Percentiles rank a stretch among this genome's conserved stretches.
These are phyloP conservation scores for Pterocles burchelli DNA, from an alignment of 2,113 vertebrate genomes.

Conservation along the genomic window DNA sequence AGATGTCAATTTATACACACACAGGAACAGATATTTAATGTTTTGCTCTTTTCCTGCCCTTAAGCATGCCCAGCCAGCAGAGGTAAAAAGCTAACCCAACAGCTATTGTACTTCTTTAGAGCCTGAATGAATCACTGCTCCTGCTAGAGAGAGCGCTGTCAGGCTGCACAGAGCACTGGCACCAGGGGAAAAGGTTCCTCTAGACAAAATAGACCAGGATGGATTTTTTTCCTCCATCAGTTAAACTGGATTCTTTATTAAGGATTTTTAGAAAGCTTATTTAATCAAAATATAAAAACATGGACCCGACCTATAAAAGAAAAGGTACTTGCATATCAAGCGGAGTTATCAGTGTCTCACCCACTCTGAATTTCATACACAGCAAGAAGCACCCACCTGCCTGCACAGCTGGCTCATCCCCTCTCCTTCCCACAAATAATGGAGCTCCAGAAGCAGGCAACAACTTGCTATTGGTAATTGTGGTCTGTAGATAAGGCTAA, in stretches of 20 bases:
- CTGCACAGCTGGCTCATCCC: background rate
- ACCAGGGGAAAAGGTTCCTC: background rate
- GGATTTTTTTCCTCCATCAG: background rate
- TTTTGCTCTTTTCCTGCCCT: background rate
- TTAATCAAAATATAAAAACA: background rate
- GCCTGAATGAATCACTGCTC: conserved; percentile 7
- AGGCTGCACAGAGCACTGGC: background rate
- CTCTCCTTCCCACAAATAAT: background rate
- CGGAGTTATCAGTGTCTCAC: background rate
- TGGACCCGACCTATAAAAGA: background rate
- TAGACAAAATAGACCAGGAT: background rate
- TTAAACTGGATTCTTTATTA: background rate
- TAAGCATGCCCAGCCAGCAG: background rate
- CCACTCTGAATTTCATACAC: background rate
- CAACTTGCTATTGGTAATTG: background rate
- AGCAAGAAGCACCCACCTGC: background rate
- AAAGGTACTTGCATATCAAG: background rate
- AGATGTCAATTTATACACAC: background rate
- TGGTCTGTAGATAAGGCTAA: background rate
- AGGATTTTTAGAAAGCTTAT: background rate
- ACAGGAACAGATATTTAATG: background rate
- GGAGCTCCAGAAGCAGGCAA: background rate
- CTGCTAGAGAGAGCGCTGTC: background rate
- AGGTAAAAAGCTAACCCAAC: background rate
- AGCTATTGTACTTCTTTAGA: background rate